Evolutionary conservation across 2,113 vertebrate species (phyloP).

Genomic region (Corynorhinus townsendii): DNA sequence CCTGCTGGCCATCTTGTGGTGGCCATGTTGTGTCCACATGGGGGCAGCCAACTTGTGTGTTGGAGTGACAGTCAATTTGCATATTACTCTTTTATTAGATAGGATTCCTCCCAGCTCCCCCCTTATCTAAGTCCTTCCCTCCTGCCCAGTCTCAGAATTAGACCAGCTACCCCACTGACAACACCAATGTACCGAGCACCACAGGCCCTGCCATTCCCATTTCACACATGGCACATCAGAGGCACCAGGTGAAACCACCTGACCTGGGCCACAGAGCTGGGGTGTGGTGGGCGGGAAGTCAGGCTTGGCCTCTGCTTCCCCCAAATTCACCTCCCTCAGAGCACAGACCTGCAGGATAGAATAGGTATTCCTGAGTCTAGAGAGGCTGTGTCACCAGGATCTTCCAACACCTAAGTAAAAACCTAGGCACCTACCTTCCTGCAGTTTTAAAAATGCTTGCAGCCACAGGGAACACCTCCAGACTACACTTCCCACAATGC

Average conservation of each 20-base stretch:
- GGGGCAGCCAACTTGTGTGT: no score
- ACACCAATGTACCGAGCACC: rapidly evolving
- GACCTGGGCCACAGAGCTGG: not conserved
- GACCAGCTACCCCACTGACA: not conserved
- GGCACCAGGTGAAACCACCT: rapidly evolving
- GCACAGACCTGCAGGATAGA: not conserved
- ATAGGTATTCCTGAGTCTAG: not conserved
- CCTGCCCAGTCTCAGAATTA: not conserved
- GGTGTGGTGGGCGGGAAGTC: rapidly evolving
- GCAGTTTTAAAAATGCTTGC: no score
- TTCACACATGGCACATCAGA: not conserved
- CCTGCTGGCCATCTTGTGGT: no score
- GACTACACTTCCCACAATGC: not conserved
- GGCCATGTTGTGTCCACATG: no score
- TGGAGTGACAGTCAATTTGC: no score
- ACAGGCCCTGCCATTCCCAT: not conserved
- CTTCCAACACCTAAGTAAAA: not conserved
- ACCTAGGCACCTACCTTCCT: not conserved
- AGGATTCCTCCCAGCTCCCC: not conserved
- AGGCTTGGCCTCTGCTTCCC: not conserved
- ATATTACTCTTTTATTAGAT: no score
- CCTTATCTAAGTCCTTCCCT: not conserved
- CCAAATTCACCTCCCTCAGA: not conserved
- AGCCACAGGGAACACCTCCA: rapidly evolving
- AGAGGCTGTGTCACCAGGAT: not conserved